These are phyloP conservation scores for Pterocles gutturalis DNA, from an alignment of 2,113 vertebrate genomes.

Conservation along the genomic window DNA sequence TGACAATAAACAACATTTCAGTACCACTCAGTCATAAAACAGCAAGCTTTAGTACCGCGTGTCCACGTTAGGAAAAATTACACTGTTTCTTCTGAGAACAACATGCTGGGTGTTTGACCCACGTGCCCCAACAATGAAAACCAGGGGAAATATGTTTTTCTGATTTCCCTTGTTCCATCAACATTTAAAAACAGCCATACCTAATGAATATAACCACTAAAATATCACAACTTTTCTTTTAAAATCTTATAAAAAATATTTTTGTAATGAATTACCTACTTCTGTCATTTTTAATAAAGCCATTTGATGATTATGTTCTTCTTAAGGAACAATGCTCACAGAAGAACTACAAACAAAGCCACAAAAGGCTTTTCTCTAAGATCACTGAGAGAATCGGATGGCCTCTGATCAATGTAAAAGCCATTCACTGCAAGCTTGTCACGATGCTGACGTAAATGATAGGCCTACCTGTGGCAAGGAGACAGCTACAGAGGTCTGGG, in stretches of 20 bases:
- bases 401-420: background rate
- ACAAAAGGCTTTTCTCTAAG: background rate
- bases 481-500: background rate
- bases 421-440: background rate
- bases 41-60: slow-evolving; percentile 50
- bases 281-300: background rate
- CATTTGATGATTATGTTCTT: background rate
- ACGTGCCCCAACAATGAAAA: slow-evolving; percentile 25
- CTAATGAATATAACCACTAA: background rate
- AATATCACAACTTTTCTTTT: background rate
- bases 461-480: background rate
- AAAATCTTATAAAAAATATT: background rate
- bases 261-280: background rate
- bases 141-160: background rate
- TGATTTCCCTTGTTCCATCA: background rate
- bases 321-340: background rate
- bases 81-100: slow-evolving; percentile 45
- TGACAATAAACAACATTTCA: slow-evolving; percentile 68
- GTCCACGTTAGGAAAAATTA: slow-evolving; percentile 60
- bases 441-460: background rate
- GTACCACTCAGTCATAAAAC: slow-evolving; percentile 44
- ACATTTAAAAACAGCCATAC: background rate
- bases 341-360: background rate
- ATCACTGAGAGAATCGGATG: background rate
- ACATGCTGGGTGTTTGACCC: slow-evolving; percentile 3